A percentile compares a stretch with the other conserved stretches of the same genome.
phyloP scores from a whole-genome alignment of 2,113 vertebrate species.

The Sisor rabdophorus region DNA sequence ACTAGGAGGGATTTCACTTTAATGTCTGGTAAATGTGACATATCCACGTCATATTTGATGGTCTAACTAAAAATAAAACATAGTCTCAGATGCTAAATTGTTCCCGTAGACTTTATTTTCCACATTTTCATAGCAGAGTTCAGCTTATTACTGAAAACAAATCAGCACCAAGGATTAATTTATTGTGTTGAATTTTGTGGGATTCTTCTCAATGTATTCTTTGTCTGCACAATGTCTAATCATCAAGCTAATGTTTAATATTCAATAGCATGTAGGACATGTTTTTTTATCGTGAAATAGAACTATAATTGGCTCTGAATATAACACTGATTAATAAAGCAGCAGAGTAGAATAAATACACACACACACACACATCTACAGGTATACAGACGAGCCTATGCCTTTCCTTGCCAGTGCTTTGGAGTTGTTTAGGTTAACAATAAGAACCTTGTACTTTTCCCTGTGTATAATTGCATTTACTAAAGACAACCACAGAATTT shows the following conservation, averaged over 20 bases:
- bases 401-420: background rate
- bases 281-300: background rate
- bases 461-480: too few species aligned
- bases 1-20: too few species aligned
- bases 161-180: slow-evolving; percentile 14
- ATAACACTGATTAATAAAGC: slow-evolving; percentile 7
- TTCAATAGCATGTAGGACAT: background rate
- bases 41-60: too few species aligned
- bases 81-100: background rate
- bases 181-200: background rate
- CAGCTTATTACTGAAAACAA: slow-evolving; percentile 26
- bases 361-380: background rate
- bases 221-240: background rate
- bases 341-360: slow-evolving; percentile 2
- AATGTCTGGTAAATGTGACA: too few species aligned
- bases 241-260: background rate
- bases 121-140: slow-evolving; percentile 39
- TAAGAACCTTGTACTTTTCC: too few species aligned
- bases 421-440: background rate
- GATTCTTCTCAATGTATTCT: background rate
- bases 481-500: background rate
- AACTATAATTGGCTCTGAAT: background rate
- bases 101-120: slow-evolving; percentile 45
- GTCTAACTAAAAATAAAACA: background rate
- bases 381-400: background rate